phyloP scores from a whole-genome alignment of 2,797 vertebrate species.

The Eulemur coronatus region DNA sequence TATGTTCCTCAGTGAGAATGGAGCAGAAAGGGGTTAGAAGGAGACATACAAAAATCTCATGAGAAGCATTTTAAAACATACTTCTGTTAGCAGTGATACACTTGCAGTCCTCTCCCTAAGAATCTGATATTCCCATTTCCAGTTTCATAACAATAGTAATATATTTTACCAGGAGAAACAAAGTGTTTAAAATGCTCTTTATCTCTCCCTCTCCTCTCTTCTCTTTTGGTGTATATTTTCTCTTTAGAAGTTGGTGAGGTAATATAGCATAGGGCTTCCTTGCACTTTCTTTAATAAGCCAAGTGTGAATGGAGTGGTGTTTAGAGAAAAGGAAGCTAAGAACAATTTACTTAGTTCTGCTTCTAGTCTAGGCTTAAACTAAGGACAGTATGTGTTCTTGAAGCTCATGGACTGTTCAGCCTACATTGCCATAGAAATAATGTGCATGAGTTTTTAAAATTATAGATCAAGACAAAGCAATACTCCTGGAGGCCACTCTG shows the following conservation, averaged over 20 bases:
- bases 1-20: neutral
- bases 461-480: neutral
- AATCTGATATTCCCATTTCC: neutral
- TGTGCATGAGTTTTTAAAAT: neutral
- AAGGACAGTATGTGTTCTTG: neutral
- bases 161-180: neutral
- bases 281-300: neutral
- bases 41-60: neutral
- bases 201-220: too few species aligned
- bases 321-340: neutral
- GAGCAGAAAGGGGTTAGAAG: neutral
- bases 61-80: neutral
- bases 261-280: neutral
- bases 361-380: neutral
- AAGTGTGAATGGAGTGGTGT: neutral
- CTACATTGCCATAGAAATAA: neutral
- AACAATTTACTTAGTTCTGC: neutral
- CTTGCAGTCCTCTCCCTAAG: neutral
- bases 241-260: neutral
- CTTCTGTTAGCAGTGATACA: neutral
- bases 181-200: neutral
- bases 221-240: neutral
- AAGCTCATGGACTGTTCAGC: neutral
- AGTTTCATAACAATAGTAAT: neutral
- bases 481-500: neutral